Conservation (phyloP, 2,113 vertebrate genomes). For the Glaucidium brasilianum region DNA sequence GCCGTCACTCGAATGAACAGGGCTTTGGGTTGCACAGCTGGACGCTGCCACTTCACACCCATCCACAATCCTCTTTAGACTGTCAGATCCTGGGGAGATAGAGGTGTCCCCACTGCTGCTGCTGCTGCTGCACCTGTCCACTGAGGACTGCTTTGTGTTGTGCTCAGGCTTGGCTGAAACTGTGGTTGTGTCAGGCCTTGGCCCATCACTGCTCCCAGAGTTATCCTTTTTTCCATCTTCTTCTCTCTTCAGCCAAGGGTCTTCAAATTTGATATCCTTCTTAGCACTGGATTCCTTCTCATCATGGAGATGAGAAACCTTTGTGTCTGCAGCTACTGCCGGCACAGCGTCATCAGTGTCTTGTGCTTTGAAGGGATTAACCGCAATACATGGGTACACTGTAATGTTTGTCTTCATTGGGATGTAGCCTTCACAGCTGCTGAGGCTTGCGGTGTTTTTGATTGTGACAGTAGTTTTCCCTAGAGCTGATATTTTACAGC, state of each 20-base stretch:
- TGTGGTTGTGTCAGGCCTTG: background rate
- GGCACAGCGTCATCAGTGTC: constrained; percentile 55
- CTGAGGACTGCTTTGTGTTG: constrained; percentile 45
- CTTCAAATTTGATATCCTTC: constrained; percentile 84
- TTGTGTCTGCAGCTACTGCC: constrained; percentile 36
- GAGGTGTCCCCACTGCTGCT: constrained; percentile 75
- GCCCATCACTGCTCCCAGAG: background rate
- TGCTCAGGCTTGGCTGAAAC: constrained; percentile 70
- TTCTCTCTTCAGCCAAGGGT: constrained; percentile 94
- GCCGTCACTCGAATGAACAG: constrained; percentile 71
- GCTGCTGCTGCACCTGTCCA: constrained; percentile 72
- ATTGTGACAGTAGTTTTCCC: constrained; percentile 83
- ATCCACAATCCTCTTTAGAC: constrained; percentile 82
- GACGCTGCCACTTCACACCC: constrained; percentile 84
- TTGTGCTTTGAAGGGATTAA: constrained; percentile 79
- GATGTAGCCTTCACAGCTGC: constrained; percentile 75
- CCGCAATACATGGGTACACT: constrained; percentile 82
- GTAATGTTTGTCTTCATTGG: constrained; percentile 86
- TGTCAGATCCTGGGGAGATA: constrained; percentile 77
- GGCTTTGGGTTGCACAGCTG: constrained; percentile 62
- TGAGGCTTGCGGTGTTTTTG: constrained; percentile 76
- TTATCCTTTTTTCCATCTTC: constrained; percentile 67
- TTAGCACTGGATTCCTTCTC: constrained; percentile 65
- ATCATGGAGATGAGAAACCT: constrained; percentile 42
- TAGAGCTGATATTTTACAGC: constrained; percentile 80